Base-by-base conservation (phyloP, 2,888 invertebrate genomes). In the Coenonympha glycerion region DNA sequence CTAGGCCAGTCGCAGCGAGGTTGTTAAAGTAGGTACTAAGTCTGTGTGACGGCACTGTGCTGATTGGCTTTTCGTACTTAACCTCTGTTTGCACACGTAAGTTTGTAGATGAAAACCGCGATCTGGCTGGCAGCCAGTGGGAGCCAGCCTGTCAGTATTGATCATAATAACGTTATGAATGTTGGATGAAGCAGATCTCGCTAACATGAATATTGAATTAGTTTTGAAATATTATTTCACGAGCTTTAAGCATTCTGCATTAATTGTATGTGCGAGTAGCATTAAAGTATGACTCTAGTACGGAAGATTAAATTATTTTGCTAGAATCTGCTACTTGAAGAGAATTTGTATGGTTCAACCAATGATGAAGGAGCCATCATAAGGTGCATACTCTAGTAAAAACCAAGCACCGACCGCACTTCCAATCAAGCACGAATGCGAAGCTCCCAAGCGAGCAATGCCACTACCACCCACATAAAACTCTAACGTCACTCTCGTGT, bases 61-160 rank as follows among this genome's bases (percentile, higher is more conserved):
- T 58, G 55, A 55, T 59, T 55, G 52, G 50, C 50, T 45, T 50
- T 47, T 50, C 45, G 50, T 50, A 53, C 56, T 51, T 55, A 47
- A 41, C 52, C 47, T 49, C 53, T 53, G 53, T 45, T 49, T 49
- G 53, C 52, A 44, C 31, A 49, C 5, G 18, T 26, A 28, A 19
- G 37, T 30, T 47, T 47, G 21, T 28, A 31, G 6, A 47, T 16
- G 47, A 9, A 21, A 28, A 36, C 26, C 34, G 19, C 46, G 26
- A 26, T 26, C 40, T 26, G 26, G 40, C 40, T n/a, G n/a, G 9
- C 1, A 15, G 40, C 28, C 26, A 41, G 40, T 28, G 18, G 18
- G 28, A 41, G 13, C 11, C 40, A 40, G 40, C 28, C 40, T 41
- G 28, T 41, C 40, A n/a, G 40, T 41, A 41, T 41, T 41, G 40